These are phyloP conservation scores for Cyaniris semiargus DNA, from an alignment of 2,888 invertebrate genomes.

Conservation along the genomic window DNA sequence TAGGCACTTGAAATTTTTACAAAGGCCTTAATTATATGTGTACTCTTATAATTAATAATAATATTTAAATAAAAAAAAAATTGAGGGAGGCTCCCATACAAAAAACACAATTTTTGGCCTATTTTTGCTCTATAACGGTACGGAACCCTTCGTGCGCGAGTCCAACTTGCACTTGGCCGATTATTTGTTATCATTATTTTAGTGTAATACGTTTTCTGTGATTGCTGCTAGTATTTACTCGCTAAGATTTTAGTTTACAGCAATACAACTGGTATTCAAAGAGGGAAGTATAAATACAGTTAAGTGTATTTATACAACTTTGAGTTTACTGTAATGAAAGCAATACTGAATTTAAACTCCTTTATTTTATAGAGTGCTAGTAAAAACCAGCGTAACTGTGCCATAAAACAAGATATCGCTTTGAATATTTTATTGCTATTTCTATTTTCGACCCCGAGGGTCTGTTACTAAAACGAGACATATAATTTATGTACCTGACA, in stretches of 20 bases:
- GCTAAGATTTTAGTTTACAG: neutral
- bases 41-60: too few species aligned
- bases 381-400: constrained; percentile 16
- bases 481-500: neutral
- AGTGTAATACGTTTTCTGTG: neutral
- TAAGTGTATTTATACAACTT: neutral
- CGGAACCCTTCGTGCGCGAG: too few species aligned
- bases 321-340: constrained; percentile 14
- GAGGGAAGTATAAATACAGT: neutral
- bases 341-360: constrained; percentile 10
- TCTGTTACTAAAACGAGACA: neutral
- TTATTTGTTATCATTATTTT: neutral
- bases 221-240: neutral
- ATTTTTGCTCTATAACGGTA: too few species aligned
- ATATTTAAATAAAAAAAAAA: too few species aligned
- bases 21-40: too few species aligned
- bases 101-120: too few species aligned
- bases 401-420: constrained; percentile 19
- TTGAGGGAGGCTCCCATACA: too few species aligned
- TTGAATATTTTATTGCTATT: neutral
- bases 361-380: constrained; percentile 28
- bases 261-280: neutral
- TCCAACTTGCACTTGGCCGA: too few species aligned
- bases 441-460: neutral
- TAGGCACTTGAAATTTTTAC: too few species aligned